These are phyloP conservation scores for Cynocephalus volans DNA, from an alignment of 2,113 vertebrate species.

Conservation along the genomic window DNA sequence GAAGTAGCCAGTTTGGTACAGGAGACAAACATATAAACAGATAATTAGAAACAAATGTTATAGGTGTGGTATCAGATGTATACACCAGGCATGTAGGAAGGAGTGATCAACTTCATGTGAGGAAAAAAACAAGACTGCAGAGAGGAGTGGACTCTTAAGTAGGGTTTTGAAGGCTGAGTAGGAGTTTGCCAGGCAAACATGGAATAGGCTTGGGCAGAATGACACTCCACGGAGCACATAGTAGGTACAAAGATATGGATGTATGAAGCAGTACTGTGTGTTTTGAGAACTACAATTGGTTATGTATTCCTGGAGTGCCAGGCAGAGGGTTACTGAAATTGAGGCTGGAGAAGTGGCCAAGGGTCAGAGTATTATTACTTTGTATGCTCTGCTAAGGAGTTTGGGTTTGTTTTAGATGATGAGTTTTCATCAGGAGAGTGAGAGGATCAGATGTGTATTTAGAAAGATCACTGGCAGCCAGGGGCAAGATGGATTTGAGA, in stretches of 20 bases:
- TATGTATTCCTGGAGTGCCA: background rate
- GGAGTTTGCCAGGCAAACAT: background rate
- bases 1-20: background rate
- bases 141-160: background rate
- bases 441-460: background rate
- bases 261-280: background rate
- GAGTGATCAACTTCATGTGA: background rate
- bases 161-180: conserved; percentile 37
- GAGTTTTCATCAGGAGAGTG: background rate
- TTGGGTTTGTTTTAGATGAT: background rate
- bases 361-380: background rate
- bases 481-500: background rate
- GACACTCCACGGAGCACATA: background rate
- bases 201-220: background rate
- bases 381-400: background rate
- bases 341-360: background rate
- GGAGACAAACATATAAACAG: background rate
- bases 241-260: background rate
- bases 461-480: background rate
- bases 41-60: background rate
- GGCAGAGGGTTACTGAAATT: background rate
- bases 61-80: background rate
- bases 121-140: background rate
- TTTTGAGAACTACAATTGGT: background rate
- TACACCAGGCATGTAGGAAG: background rate